Evolutionary conservation across 92 coral and sea anemone species (phyloP).

Genomic region (Parazoanthus atlanticus): DNA sequence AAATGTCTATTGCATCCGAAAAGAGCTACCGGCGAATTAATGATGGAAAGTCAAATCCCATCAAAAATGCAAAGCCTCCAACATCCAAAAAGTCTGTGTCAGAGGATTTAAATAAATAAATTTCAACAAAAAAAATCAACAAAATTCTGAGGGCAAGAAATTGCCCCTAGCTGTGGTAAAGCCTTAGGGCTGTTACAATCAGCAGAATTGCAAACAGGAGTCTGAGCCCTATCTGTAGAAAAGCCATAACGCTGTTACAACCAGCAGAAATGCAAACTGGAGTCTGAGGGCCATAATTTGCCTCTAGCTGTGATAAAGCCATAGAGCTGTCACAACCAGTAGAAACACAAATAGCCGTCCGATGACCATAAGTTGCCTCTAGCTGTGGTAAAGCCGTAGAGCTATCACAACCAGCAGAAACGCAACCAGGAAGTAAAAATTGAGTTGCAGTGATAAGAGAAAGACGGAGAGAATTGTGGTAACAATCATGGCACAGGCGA

Average conservation of each 20-base stretch:
- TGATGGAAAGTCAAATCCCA: no score
- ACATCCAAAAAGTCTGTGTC: no score
- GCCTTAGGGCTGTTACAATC: conserved; percentile 56
- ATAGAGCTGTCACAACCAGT: conserved; percentile 60
- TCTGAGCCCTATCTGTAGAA: conserved; percentile 51
- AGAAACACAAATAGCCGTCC: no score
- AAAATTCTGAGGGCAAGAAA: no score
- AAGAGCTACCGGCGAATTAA: no score
- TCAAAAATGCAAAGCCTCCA: no score
- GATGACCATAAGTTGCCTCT: not conserved
- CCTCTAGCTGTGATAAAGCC: conserved; percentile 59
- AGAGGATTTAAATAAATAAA: no score
- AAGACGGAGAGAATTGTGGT: conserved; percentile 76
- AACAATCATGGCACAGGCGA: conserved; percentile 90
- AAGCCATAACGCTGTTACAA: conserved; percentile 64
- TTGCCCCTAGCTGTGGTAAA: conserved; percentile 50
- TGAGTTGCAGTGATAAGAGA: conserved; percentile 76
- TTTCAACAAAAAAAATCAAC: no score
- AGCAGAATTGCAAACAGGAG: no score
- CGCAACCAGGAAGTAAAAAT: conserved; percentile 71
- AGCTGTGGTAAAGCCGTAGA: conserved; percentile 71
- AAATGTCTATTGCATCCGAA: no score
- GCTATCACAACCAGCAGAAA: conserved; percentile 72
- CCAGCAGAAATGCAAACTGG: conserved; percentile 67
- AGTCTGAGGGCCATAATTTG: not conserved